A percentile compares a stretch with the other conserved stretches of the same genome.
phyloP scores from a whole-genome alignment of 2,888 invertebrate genomes.

The Tanytarsus gracilentus region DNA sequence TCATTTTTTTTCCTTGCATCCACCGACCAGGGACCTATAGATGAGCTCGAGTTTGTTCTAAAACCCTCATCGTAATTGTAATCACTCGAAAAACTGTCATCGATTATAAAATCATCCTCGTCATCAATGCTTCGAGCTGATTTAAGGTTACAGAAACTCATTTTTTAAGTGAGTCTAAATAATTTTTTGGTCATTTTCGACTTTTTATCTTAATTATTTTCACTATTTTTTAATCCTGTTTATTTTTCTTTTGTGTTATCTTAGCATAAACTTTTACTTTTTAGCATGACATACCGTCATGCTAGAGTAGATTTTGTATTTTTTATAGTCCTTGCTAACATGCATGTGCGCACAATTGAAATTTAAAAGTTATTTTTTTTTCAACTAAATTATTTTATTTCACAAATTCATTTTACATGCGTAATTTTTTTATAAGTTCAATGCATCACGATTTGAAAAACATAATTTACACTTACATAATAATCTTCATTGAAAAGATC shows the following conservation, averaged over 20 bases:
- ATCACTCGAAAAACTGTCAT: slow-evolving; percentile 19
- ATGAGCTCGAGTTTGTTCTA: slow-evolving; percentile 34
- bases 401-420: too few species aligned
- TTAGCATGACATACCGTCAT: too few species aligned
- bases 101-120: slow-evolving; percentile 14
- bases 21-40: slow-evolving; percentile 44
- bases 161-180: background rate
- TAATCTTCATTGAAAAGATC: too few species aligned
- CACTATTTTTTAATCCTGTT: background rate
- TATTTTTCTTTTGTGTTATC: background rate
- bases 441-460: too few species aligned
- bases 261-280: too few species aligned
- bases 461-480: too few species aligned
- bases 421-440: too few species aligned
- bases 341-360: too few species aligned
- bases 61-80: slow-evolving; percentile 13
- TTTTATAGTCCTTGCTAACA: too few species aligned
- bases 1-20: slow-evolving; percentile 43
- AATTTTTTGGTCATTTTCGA: background rate
- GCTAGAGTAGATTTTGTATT: too few species aligned
- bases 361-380: too few species aligned
- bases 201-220: background rate
- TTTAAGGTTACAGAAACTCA: slow-evolving; percentile 19
- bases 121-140: background rate
- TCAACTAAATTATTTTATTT: too few species aligned